These are phyloP conservation scores for Tyrannus savana DNA, from an alignment of 2,113 vertebrate species.

Conservation along the genomic window DNA sequence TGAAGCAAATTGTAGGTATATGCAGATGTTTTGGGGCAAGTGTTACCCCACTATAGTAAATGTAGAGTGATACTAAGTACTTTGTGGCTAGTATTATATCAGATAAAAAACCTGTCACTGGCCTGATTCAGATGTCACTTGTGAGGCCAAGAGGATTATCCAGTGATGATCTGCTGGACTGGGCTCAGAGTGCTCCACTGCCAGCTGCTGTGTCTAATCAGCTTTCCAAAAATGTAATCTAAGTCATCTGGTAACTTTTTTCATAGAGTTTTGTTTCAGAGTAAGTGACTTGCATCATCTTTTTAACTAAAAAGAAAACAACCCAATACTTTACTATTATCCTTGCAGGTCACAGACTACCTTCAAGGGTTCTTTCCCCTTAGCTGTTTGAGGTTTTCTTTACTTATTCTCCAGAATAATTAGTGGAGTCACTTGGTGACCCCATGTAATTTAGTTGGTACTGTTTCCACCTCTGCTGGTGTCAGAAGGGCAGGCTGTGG, in stretches of 20 bases:
- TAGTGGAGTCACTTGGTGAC: slow-evolving; percentile 18
- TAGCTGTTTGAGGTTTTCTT: neutral
- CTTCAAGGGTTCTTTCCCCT: slow-evolving; percentile 1
- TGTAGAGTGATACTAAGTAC: neutral
- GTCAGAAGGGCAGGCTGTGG: slow-evolving; percentile 38
- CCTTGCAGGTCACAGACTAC: neutral
- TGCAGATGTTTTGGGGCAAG: neutral
- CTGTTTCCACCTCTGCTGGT: slow-evolving; percentile 34
- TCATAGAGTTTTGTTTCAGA: neutral
- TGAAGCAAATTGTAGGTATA: neutral
- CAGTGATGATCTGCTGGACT: neutral
- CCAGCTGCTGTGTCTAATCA: neutral
- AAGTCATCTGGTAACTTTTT: neutral
- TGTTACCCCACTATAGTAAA: neutral
- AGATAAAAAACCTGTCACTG: neutral
- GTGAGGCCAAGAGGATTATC: neutral
- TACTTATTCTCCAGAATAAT: slow-evolving; percentile 3
- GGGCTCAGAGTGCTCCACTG: neutral
- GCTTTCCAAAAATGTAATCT: neutral
- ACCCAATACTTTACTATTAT: neutral
- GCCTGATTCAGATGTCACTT: neutral
- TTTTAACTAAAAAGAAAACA: neutral
- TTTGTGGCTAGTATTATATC: neutral
- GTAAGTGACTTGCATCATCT: neutral
- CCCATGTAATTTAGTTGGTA: slow-evolving; percentile 2